Percentiles rank a stretch among this genome's conserved stretches.
Evolutionary conservation across 1,140 invertebrate genomes (phyloP).

Genomic region (Mactra quadrangularis): DNA sequence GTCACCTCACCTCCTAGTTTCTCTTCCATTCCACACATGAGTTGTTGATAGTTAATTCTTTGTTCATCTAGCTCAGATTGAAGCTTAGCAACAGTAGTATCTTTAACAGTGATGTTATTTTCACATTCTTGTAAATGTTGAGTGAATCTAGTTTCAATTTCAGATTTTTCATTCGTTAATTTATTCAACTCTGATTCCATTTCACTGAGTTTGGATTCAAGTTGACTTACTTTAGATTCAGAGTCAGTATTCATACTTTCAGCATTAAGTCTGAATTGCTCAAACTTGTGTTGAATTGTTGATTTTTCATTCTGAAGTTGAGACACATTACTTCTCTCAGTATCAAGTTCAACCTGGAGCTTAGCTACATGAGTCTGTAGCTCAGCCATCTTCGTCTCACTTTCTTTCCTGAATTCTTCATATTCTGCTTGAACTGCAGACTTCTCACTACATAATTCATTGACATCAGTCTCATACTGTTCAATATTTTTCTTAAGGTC

Average conservation of each 20-base stretch:
- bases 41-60: constrained; percentile 36
- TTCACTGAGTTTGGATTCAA: constrained; percentile 25
- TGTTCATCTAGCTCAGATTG: constrained; percentile 36
- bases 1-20: constrained; percentile 29
- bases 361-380: constrained; percentile 10
- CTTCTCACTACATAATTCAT: constrained; percentile 16
- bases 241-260: background rate
- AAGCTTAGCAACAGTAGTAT: constrained; percentile 16
- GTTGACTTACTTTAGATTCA: constrained; percentile 9
- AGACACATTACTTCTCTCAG: constrained; percentile 29
- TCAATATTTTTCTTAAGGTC: constrained; percentile 25
- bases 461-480: constrained; percentile 22
- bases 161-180: background rate
- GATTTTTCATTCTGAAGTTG: constrained; percentile 20
- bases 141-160: background rate
- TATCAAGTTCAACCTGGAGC: constrained; percentile 18
- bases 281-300: background rate
- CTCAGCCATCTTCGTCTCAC: background rate
- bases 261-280: too few relatives aligned
- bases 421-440: background rate
- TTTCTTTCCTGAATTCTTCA: too few relatives aligned
- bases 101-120: background rate
- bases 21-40: constrained; percentile 51
- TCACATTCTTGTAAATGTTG: background rate
- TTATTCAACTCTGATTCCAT: constrained; percentile 30